These are phyloP conservation scores for Alectura lathami DNA, from an alignment of 2,113 vertebrate genomes.

Conservation along the genomic window DNA sequence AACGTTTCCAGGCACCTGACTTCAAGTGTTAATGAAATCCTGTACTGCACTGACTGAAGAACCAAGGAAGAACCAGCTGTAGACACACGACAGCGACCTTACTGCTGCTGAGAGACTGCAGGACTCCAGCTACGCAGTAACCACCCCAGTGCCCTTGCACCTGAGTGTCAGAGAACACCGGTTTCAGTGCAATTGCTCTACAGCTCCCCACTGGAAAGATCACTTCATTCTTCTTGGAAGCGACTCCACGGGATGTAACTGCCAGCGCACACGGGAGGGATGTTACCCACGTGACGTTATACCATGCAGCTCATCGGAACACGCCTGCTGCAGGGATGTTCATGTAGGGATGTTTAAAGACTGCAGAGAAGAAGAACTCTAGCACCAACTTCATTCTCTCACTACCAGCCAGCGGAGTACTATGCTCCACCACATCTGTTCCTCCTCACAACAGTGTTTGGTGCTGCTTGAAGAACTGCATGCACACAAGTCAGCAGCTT, in stretches of 20 bases:
- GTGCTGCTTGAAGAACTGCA: not conserved
- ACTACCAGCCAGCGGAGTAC: not conserved
- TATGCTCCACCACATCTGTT: not conserved
- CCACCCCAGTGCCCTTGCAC: too few species aligned
- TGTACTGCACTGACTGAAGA: not conserved
- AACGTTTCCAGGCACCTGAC: not conserved
- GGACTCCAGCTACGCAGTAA: not conserved
- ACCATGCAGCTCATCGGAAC: not conserved
- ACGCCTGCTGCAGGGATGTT: not conserved
- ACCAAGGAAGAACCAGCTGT: not conserved
- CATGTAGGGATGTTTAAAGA: not conserved
- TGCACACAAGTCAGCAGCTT: not conserved
- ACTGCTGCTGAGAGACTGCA: not conserved
- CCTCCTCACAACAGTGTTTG: not conserved
- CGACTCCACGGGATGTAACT: not conserved
- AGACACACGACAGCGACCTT: not conserved
- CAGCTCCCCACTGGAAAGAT: not conserved
- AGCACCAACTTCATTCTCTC: not conserved
- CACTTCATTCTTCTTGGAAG: not conserved
- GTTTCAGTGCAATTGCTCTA: not conserved
- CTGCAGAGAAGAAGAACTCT: not conserved
- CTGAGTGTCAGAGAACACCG: not conserved
- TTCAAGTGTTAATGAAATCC: not conserved
- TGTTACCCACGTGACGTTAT: not conserved
- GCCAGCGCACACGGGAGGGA: not conserved